Conservation (phyloP, 2,888 invertebrate genomes). For the Macrostomum cliftonense region DNA sequence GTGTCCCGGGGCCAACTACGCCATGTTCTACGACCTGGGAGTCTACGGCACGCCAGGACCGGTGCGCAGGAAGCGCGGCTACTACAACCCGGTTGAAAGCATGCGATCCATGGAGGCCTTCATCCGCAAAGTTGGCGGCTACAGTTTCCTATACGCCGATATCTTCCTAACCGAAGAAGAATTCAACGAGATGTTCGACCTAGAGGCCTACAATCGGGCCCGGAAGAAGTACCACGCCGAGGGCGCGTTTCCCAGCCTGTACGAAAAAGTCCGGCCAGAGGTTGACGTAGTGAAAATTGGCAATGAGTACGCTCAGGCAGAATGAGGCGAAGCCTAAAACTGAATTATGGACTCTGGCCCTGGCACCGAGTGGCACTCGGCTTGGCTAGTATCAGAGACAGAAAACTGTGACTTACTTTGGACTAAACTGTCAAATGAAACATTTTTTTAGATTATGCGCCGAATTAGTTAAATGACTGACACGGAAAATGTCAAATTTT, state of each 20-base stretch:
- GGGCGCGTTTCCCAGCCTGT: constrained; percentile 59
- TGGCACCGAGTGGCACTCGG: constrained; percentile 37
- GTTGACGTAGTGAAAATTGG: constrained; percentile 48
- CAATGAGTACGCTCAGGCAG: constrained; percentile 16
- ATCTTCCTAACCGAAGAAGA: constrained; percentile 55
- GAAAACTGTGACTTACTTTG: no score
- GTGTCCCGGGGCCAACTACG: constrained; percentile 43
- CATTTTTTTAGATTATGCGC: no score
- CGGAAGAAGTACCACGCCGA: constrained; percentile 46
- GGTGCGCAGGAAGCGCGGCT: constrained; percentile 46
- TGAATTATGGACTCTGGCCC: constrained; percentile 48
- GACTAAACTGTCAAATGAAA: no score
- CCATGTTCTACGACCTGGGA: constrained; percentile 61
- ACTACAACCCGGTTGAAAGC: constrained; percentile 45
- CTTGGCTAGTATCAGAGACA: no score
- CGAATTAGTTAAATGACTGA: no score
- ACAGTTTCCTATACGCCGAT: constrained; percentile 68
- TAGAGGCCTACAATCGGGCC: constrained; percentile 51
- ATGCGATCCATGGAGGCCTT: constrained; percentile 52
- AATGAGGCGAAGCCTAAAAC: no score
- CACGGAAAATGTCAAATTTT: no score
- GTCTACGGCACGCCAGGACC: constrained; percentile 57
- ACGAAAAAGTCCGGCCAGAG: constrained; percentile 50
- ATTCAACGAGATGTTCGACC: constrained; percentile 61
- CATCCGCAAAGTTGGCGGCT: constrained; percentile 50